Conservation (phyloP, 2,797 vertebrate genomes). For the Morus bassanus region DNA sequence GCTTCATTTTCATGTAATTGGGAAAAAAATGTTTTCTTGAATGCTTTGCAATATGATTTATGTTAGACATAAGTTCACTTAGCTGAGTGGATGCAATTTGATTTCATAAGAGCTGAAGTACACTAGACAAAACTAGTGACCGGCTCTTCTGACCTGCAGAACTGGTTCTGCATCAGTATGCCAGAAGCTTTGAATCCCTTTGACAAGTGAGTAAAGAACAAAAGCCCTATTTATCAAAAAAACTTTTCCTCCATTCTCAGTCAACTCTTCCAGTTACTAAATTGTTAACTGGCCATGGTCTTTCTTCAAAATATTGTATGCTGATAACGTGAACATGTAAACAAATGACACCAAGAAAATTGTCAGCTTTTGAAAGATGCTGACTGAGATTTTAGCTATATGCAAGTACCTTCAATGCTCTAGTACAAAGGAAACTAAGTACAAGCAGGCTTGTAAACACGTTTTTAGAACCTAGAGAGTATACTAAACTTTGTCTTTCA, state of each 20-base stretch:
- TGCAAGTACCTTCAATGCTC: neutral
- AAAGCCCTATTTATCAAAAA: neutral
- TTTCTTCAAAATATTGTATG: neutral
- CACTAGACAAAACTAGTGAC: neutral
- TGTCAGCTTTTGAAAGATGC: neutral
- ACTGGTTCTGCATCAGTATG: neutral
- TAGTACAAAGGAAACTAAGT: neutral
- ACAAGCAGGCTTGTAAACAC: neutral
- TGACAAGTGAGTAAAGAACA: neutral
- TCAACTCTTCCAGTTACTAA: slow-evolving; percentile 2
- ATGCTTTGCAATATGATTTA: slow-evolving; percentile 34
- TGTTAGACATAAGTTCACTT: slow-evolving; percentile 47
- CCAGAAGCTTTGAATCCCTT: neutral
- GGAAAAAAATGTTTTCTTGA: slow-evolving; percentile 44
- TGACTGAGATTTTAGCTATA: neutral
- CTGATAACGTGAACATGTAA: neutral
- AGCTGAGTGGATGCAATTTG: slow-evolving; percentile 38
- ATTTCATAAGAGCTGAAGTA: neutral
- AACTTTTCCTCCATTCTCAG: neutral
- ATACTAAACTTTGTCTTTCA: neutral
- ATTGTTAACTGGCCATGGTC: neutral
- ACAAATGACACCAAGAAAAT: neutral
- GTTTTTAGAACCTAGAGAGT: neutral
- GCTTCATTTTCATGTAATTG: slow-evolving; percentile 57
- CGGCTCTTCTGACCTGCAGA: slow-evolving; percentile 19